Conservation (phyloP, 2,113 vertebrate species). For the Otis tarda region DNA sequence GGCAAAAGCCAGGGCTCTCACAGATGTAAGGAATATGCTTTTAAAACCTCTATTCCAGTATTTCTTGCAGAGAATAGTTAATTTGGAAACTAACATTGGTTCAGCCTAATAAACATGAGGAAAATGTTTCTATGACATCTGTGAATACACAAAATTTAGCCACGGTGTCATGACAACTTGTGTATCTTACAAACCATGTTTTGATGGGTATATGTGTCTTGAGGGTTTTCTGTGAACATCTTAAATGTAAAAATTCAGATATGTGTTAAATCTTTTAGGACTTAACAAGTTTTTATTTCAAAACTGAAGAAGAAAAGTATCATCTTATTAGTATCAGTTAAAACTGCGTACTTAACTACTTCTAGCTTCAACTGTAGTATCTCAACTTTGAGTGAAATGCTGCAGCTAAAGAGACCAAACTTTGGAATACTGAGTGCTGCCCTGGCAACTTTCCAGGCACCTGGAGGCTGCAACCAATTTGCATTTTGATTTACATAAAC, state of each 20-base stretch:
- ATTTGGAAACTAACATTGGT: not conserved
- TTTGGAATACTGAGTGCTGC: slow-evolving; percentile 56
- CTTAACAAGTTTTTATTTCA: not conserved
- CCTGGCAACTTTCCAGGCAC: slow-evolving; percentile 65
- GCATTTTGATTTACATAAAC: slow-evolving; percentile 69
- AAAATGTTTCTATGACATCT: not conserved
- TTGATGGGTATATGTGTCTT: not conserved
- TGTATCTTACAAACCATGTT: not conserved
- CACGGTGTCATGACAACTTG: not conserved
- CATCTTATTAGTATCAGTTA: not conserved
- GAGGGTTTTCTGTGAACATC: not conserved
- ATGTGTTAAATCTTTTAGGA: not conserved
- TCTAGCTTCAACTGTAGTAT: slow-evolving; percentile 9
- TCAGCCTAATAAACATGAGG: not conserved
- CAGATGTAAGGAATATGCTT: not conserved
- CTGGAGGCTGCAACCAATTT: slow-evolving; percentile 56
- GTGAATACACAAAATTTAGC: not conserved
- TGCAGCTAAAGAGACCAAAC: slow-evolving; percentile 56
- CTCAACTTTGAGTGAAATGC: slow-evolving; percentile 46
- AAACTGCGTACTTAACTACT: not conserved
- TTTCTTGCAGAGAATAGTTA: not conserved
- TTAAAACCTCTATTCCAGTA: not conserved
- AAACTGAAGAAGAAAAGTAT: not conserved
- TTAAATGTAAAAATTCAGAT: not conserved
- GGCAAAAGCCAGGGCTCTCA: not conserved